Evolutionary conservation across 2,113 vertebrate genomes (phyloP).

Genomic region (Gnathonemus longibarbis): DNA sequence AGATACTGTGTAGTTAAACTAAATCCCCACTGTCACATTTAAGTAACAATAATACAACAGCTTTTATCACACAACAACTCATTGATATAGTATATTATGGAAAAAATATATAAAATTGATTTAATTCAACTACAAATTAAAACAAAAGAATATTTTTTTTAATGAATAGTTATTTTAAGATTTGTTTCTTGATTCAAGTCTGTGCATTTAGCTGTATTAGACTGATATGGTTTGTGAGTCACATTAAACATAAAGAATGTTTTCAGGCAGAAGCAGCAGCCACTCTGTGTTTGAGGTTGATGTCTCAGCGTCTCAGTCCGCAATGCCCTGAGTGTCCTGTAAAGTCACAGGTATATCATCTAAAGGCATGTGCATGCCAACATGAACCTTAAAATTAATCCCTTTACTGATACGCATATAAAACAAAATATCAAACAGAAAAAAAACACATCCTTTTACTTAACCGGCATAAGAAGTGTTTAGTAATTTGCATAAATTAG

Average conservation of each 20-base stretch:
- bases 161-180: not conserved
- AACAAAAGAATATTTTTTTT: not conserved
- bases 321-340: not conserved
- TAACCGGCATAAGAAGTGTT: slow-evolving; percentile 64
- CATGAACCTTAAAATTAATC: slow-evolving; percentile 36
- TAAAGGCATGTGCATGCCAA: slow-evolving; percentile 9
- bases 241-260: not conserved
- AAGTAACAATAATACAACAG: not conserved
- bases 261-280: not conserved
- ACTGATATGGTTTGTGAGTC: not conserved
- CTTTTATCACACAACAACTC: not conserved
- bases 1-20: not conserved
- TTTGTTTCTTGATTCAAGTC: not conserved
- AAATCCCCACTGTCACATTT: slow-evolving; percentile 3
- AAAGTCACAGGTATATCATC: slow-evolving; percentile 9
- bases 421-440: slow-evolving; percentile 45
- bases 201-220: not conserved
- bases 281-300: not conserved
- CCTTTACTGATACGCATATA: slow-evolving; percentile 47
- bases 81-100: not conserved
- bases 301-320: not conserved
- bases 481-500: slow-evolving; percentile 71
- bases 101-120: not conserved
- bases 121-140: not conserved
- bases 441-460: slow-evolving; percentile 52